Evolutionary conservation across 2,797 vertebrate species (phyloP).

Genomic region (Pteronotus mesoamericanus): DNA sequence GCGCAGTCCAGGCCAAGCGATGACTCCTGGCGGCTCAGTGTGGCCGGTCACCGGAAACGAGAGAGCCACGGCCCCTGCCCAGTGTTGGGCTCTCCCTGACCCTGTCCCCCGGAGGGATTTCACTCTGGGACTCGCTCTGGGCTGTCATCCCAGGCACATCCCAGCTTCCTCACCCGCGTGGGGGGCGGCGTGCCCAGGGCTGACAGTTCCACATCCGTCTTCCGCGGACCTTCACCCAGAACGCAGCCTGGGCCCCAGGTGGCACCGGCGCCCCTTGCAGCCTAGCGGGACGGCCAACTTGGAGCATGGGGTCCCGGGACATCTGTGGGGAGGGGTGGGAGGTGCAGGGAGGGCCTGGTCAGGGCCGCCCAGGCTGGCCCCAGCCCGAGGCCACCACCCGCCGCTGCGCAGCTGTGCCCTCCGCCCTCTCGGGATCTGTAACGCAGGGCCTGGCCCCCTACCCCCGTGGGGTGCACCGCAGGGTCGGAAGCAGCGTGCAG

Average conservation of each 20-base stretch:
- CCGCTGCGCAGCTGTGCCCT: too few species aligned
- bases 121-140: not conserved
- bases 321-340: too few species aligned
- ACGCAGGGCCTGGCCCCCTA: not conserved
- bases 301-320: not conserved
- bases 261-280: too few species aligned
- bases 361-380: not conserved
- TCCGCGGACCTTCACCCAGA: not conserved
- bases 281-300: not conserved
- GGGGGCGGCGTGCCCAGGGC: too few species aligned
- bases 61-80: not conserved
- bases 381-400: too few species aligned
- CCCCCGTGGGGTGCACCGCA: accelerated
- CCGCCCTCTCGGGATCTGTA: not conserved
- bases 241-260: not conserved
- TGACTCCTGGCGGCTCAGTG: not conserved
- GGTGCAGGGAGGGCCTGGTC: too few species aligned
- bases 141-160: not conserved
- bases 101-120: not conserved
- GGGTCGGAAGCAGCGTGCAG: not conserved
- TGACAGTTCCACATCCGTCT: not conserved
- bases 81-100: too few species aligned
- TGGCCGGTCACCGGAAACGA: accelerated
- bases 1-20: accelerated
- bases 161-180: not conserved